Evolutionary conservation across 2,797 vertebrate genomes (phyloP).

Genomic region (Bovichtus diacanthus): DNA sequence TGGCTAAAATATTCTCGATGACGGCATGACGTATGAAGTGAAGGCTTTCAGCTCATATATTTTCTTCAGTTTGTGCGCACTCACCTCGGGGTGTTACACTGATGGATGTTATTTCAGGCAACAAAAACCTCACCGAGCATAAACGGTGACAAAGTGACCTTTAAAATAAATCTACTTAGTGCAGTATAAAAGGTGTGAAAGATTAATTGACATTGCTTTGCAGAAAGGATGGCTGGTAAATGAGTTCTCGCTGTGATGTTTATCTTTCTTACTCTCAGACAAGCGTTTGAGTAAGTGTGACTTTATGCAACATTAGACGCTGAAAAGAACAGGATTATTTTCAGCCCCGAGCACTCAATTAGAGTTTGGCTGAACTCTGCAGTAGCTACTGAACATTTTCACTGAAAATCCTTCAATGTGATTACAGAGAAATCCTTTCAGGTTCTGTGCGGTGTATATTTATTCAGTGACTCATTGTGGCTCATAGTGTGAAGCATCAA

Average conservation of each 20-base stretch:
- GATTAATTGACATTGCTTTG: neutral
- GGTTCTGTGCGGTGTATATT: neutral
- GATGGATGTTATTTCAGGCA: slow-evolving; percentile 2
- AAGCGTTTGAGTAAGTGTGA: neutral
- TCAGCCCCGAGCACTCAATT: neutral
- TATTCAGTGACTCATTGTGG: neutral
- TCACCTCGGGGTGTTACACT: neutral
- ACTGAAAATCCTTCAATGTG: neutral
- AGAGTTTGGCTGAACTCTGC: slow-evolving; percentile 51
- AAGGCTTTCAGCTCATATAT: neutral
- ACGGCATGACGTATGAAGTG: neutral
- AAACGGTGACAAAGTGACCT: slow-evolving; percentile 4
- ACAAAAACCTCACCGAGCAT: neutral
- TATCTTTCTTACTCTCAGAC: slow-evolving; percentile 9
- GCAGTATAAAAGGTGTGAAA: slow-evolving; percentile 15
- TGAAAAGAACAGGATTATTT: neutral
- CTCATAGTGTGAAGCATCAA: neutral
- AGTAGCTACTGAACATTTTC: neutral
- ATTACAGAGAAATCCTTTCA: neutral
- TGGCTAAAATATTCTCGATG: neutral
- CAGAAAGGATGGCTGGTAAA: slow-evolving; percentile 4
- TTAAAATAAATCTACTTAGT: slow-evolving; percentile 9
- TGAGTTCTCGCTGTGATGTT: slow-evolving; percentile 16
- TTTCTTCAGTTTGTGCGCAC: neutral
- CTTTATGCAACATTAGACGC: neutral